Conservation (phyloP, 2,797 vertebrate genomes). For the Chloroceryle amazona region DNA sequence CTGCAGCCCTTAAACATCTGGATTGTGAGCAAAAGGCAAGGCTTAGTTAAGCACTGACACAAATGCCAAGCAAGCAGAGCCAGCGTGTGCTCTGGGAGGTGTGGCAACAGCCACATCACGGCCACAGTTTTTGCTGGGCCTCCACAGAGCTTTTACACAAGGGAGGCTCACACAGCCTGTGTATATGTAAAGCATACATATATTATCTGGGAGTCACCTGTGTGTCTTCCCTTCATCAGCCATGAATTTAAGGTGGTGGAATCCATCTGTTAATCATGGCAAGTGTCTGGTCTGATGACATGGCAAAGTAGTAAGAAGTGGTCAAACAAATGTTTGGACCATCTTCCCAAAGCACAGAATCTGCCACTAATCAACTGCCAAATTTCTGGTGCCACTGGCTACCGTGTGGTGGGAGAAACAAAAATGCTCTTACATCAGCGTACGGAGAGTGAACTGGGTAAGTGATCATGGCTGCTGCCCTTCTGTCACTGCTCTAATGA, state of each 20-base stretch:
- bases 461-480: fast-evolving
- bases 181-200: not conserved
- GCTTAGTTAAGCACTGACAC: not conserved
- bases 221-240: not conserved
- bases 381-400: not conserved
- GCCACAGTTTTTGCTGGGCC: not conserved
- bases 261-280: not conserved
- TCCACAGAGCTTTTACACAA: not conserved
- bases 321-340: not conserved
- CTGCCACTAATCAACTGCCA: not conserved
- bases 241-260: not conserved
- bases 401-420: not conserved
- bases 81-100: not conserved
- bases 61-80: not conserved
- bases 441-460: not conserved
- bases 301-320: not conserved
- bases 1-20: not conserved
- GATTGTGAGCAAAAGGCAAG: not conserved
- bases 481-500: not conserved
- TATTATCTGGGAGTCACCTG: not conserved
- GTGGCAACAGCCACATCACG: not conserved
- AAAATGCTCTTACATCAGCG: not conserved
- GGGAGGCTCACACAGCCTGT: not conserved
- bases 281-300: not conserved
- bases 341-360: not conserved